Evolutionary conservation across 1,140 invertebrate genomes (phyloP).

Genomic region (Drosophila biarmipes): DNA sequence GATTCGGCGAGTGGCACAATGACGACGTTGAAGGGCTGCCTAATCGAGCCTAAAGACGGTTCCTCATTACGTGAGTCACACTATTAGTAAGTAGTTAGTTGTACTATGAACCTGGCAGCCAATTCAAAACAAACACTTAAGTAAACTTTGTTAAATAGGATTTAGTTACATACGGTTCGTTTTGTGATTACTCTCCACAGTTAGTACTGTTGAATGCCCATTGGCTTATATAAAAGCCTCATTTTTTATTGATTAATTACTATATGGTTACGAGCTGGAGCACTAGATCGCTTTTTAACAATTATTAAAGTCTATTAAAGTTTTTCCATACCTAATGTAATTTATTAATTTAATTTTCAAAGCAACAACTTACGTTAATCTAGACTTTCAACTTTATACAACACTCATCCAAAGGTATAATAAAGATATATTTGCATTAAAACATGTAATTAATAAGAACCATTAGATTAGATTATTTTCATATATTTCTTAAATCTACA

Average conservation of each 20-base stretch:
- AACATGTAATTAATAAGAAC: no score
- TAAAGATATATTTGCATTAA: no score
- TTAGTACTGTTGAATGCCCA: not conserved
- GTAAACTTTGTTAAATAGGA: not conserved
- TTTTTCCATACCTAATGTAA: not conserved
- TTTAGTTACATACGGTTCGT: not conserved
- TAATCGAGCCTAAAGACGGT: conserved; percentile 30
- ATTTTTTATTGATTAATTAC: not conserved
- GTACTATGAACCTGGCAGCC: conserved; percentile 1
- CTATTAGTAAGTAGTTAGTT: not conserved
- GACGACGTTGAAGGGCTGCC: conserved; percentile 29
- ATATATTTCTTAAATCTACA: not conserved
- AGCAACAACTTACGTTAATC: no score
- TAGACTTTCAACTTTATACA: no score
- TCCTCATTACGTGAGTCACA: conserved; percentile 12
- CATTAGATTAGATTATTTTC: no score
- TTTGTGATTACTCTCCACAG: not conserved
- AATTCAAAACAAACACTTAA: conserved; percentile 6
- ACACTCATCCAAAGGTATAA: no score
- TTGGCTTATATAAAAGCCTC: not conserved
- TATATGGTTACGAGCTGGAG: not conserved
- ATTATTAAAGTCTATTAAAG: not conserved
- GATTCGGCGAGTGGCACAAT: conserved; percentile 23
- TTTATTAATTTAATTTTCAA: no score
- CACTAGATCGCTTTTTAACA: not conserved